Conservation (phyloP, 2,113 vertebrate species). For the Anoura caudifer region DNA sequence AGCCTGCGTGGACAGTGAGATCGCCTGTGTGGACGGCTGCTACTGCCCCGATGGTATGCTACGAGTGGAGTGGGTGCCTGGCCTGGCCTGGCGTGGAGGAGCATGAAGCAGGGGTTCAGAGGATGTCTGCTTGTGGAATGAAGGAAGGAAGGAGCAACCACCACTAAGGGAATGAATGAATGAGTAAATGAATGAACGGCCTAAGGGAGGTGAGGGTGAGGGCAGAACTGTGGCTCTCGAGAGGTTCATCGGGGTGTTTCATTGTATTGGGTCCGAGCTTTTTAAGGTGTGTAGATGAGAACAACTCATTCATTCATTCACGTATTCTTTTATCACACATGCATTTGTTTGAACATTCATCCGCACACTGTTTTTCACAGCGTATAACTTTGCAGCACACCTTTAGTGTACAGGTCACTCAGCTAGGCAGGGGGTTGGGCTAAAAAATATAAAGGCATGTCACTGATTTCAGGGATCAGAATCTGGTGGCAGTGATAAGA, state of each 20-base stretch:
- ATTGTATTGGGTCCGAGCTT: background rate
- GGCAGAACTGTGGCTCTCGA: background rate
- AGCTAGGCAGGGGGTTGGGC: background rate
- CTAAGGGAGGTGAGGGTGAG: background rate
- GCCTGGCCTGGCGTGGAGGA: background rate
- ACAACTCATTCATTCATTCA: background rate
- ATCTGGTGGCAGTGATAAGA: background rate
- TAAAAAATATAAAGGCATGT: background rate
- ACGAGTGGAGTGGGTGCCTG: background rate
- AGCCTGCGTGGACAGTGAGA: constrained; percentile 91
- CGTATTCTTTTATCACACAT: background rate
- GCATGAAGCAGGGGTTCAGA: background rate
- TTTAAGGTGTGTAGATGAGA: background rate
- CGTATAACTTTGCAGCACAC: background rate
- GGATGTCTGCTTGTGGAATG: background rate
- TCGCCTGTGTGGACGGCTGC: constrained; percentile 95
- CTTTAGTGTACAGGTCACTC: background rate
- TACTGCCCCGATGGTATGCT: constrained; percentile 91
- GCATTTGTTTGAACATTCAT: background rate
- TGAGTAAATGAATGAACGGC: background rate
- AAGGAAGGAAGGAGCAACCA: background rate
- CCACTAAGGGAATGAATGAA: background rate
- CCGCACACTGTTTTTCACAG: background rate
- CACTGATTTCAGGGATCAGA: background rate
- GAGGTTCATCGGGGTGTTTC: background rate